These are phyloP conservation scores for Miichthys miiuy DNA, from an alignment of 2,797 vertebrate genomes.

Conservation along the genomic window DNA sequence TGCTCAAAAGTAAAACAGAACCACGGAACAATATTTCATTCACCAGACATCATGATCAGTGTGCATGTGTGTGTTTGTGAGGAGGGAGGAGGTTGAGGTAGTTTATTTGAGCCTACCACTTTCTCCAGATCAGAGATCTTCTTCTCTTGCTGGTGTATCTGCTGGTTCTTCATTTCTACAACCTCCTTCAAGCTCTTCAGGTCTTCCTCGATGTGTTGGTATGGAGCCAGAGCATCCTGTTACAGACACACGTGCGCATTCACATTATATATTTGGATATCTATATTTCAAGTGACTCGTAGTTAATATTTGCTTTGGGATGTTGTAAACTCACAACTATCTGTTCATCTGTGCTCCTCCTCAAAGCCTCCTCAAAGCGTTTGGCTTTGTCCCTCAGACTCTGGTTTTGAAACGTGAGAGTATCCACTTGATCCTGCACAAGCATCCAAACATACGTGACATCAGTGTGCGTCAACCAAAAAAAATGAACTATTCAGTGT, in stretches of 20 bases:
- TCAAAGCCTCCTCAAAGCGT: conserved; percentile 96
- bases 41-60: conserved; percentile 22
- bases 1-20: conserved; percentile 82
- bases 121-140: conserved; percentile 95
- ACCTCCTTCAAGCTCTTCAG: conserved; percentile 95
- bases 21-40: conserved; percentile 73
- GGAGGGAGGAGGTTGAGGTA: not conserved
- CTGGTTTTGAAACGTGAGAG: conserved; percentile 95
- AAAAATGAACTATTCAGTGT: not conserved
- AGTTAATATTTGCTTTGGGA: not conserved
- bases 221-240: conserved; percentile 92
- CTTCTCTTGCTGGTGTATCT: conserved; percentile 97
- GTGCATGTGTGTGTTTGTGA: conserved; percentile 8
- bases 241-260: conserved; percentile 29
- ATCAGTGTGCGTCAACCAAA: not conserved
- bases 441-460: conserved; percentile 1
- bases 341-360: conserved; percentile 94
- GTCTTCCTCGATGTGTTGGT: conserved; percentile 96
- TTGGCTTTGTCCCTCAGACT: conserved; percentile 93
- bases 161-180: conserved; percentile 97
- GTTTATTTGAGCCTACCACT: conserved; percentile 90
- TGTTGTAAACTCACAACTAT: conserved; percentile 87
- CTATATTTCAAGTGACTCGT: not conserved
- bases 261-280: not conserved
- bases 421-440: conserved; percentile 95